Conservation (phyloP, 2,888 invertebrate species). For the Epicampocera succincta region DNA sequence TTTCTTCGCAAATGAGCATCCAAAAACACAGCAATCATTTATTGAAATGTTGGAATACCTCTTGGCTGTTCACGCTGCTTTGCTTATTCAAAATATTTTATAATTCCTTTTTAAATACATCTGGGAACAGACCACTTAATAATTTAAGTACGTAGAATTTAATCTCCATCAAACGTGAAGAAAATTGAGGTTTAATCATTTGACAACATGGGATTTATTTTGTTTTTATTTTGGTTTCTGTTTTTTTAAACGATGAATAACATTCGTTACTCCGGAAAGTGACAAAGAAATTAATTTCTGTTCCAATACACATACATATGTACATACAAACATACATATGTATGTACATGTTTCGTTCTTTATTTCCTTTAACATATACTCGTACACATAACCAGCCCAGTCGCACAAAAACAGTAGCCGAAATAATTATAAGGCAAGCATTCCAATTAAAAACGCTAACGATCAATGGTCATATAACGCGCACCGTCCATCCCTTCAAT, state of each 20-base stretch:
- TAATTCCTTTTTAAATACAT: constrained; percentile 47
- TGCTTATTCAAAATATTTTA: constrained; percentile 53
- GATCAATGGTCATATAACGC: too few species aligned
- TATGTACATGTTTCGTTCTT: not conserved
- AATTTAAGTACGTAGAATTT: constrained; percentile 47
- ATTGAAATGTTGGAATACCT: constrained; percentile 9
- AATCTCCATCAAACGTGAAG: constrained; percentile 66
- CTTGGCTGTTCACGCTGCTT: constrained; percentile 17
- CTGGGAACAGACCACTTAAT: constrained; percentile 39
- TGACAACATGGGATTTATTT: constrained; percentile 66
- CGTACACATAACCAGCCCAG: not conserved
- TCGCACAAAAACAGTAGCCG: not conserved
- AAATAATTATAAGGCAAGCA: not conserved
- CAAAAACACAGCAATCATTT: too few species aligned
- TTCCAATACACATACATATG: constrained; percentile 28
- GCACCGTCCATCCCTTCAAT: too few species aligned
- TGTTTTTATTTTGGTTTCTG: not conserved
- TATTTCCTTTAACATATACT: constrained; percentile 10
- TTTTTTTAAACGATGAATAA: constrained; percentile 58
- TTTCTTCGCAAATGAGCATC: too few species aligned
- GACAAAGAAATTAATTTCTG: constrained; percentile 69
- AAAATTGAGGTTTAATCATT: constrained; percentile 68
- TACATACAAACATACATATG: too few species aligned
- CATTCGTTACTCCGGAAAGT: constrained; percentile 62
- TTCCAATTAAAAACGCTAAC: not conserved